phyloP scores from a whole-genome alignment of 1,140 invertebrate genomes.

The Drosophila tristis region DNA sequence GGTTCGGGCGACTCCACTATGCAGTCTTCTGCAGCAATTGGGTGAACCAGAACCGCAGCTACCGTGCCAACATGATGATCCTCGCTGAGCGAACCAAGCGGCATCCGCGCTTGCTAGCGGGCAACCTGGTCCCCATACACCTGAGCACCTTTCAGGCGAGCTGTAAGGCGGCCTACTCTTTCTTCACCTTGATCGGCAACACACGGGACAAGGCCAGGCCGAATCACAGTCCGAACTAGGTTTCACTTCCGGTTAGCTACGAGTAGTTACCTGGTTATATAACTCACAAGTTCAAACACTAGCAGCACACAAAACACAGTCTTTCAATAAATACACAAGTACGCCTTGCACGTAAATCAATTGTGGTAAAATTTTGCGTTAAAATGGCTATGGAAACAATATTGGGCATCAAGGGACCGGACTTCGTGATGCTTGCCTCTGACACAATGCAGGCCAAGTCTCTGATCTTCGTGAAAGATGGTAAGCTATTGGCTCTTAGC shows the following conservation, averaged over 20 bases:
- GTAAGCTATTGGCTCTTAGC: slow-evolving; percentile 85
- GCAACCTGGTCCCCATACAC: slow-evolving; percentile 61
- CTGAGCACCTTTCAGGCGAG: slow-evolving; percentile 67
- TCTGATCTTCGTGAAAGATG: slow-evolving; percentile 96
- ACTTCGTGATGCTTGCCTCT: slow-evolving; percentile 96
- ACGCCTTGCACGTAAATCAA: not conserved
- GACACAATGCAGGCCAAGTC: slow-evolving; percentile 94
- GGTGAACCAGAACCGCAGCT: slow-evolving; percentile 57
- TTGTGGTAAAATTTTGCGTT: slow-evolving; percentile 45
- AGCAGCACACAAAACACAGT: not conserved
- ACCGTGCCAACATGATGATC: slow-evolving; percentile 50
- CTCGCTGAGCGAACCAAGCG: slow-evolving; percentile 55
- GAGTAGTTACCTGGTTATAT: not conserved
- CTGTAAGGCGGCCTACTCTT: slow-evolving; percentile 68
- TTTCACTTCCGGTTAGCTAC: not conserved
- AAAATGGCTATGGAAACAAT: slow-evolving; percentile 90
- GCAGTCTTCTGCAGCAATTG: slow-evolving; percentile 71
- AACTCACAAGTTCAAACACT: not conserved
- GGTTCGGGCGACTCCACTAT: slow-evolving; percentile 46
- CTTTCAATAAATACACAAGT: not conserved
- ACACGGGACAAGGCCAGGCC: not conserved
- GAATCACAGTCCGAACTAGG: not conserved
- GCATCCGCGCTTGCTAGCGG: slow-evolving; percentile 40
- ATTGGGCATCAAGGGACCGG: slow-evolving; percentile 95
- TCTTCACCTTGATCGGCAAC: slow-evolving; percentile 65